Evolutionary conservation across 2,888 invertebrate genomes (phyloP), one percentile per base, ranked within the genome.

Genomic region (Agrochola lychnidis): DNA sequence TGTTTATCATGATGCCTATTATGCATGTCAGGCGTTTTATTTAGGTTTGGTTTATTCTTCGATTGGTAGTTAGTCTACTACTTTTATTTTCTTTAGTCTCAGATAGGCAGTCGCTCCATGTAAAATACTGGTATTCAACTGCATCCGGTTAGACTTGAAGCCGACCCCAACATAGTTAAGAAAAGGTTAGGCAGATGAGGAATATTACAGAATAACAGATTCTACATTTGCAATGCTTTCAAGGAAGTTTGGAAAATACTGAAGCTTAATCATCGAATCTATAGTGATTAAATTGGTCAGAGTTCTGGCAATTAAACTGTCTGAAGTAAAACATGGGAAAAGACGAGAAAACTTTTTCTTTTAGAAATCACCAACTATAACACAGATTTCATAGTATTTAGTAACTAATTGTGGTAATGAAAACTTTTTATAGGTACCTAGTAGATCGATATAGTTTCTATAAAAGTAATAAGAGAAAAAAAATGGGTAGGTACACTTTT

Each of bases 1-100:
- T 76, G 69, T 84, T 76, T 82, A 64, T 80, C 81, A 59, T 64
- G 72, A 45, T 69, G 12, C 16, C 63, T 71, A 45, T 71, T 61
- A 69, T 73, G 56, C 36, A 56, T 66, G 67, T 71, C 64, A 45
- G 30, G 51, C 70, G 40, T 82, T 76, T 56, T 62, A 62, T 81
- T 78, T 48, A 67, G 45, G 48, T 62, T 74, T 48, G 16, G 12
- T 57, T 48, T 73, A 53, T 77, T 56, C n/a, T n/a, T 56, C 66
- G 36, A 51, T 16, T 10, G 14, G 16, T 51, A 12, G 6, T 59
- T 53, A 48, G 30, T 19, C 36, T 45, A 14, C 19, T 25, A 19
- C 7, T 51, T 51, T 51, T 3, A 51, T 22, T 51, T 22, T 16
- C 48, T 48, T 48, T 48, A 48, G 14, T 48, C 1, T 45, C 42